Conservation (phyloP, 2,113 vertebrate genomes). For the cat (Felis catus) region DNA sequence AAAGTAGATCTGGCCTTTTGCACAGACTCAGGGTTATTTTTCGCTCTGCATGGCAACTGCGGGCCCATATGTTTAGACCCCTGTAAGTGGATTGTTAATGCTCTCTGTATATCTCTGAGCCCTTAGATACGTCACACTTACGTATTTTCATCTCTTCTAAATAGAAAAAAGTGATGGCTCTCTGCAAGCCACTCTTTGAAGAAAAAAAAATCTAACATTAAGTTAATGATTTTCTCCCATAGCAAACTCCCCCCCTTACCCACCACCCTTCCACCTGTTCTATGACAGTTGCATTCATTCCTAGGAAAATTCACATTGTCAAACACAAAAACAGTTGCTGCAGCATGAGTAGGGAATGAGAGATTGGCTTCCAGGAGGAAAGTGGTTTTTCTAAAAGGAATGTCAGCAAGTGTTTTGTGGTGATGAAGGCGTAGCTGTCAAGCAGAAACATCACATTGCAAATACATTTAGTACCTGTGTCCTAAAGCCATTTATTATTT, state of each 20-base stretch:
- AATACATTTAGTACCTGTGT: background rate
- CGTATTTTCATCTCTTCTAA: background rate
- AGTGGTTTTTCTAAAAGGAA: background rate
- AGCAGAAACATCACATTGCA: background rate
- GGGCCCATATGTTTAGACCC: background rate
- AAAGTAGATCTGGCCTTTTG: background rate
- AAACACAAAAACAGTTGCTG: background rate
- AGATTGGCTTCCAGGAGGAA: background rate
- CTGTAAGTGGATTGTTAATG: background rate
- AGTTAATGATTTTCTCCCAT: background rate
- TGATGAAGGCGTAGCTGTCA: background rate
- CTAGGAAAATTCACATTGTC: background rate
- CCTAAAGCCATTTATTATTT: background rate
- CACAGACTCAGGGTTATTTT: background rate
- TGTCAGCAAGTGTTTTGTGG: background rate
- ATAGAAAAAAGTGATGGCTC: background rate
- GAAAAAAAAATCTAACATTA: background rate
- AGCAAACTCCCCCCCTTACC: background rate
- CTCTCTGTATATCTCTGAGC: background rate
- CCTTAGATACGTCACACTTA: background rate
- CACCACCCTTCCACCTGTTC: background rate
- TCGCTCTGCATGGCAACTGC: background rate
- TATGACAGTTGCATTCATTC: background rate
- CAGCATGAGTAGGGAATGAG: background rate
- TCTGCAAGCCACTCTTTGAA: background rate